phyloP scores from a whole-genome alignment of 2,797 vertebrate species.

The Neomorphus geoffroyi region DNA sequence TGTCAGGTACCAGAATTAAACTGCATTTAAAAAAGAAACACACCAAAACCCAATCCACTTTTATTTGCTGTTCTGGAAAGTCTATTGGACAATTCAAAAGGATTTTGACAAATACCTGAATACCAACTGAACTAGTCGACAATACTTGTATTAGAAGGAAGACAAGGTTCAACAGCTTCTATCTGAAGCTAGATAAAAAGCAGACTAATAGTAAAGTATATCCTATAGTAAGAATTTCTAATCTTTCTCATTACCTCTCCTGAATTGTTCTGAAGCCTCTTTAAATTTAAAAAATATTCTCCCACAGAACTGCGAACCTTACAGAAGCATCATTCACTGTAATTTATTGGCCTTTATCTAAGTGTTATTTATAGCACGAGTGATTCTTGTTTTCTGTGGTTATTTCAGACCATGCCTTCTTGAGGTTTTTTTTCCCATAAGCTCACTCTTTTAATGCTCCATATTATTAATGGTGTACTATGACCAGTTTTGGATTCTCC shows the following conservation, averaged over 20 bases:
- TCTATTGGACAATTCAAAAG: background rate
- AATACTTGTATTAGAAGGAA: background rate
- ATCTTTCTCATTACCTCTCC: background rate
- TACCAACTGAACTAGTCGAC: rapidly evolving
- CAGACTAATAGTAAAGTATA: background rate
- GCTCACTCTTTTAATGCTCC: background rate
- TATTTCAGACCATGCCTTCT: background rate
- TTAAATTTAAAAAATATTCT: background rate
- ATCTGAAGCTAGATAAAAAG: background rate
- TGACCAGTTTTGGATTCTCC: background rate
- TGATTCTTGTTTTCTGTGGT: background rate
- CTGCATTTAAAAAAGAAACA: background rate
- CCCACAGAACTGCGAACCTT: background rate
- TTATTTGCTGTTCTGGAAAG: background rate
- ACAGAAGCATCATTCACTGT: background rate
- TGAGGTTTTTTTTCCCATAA: background rate
- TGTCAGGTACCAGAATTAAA: background rate
- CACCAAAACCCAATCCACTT: background rate
- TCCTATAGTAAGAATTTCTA: background rate
- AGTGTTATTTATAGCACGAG: background rate
- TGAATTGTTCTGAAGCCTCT: background rate
- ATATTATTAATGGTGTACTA: rapidly evolving
- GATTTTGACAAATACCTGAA: background rate
- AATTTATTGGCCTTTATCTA: background rate
- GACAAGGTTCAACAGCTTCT: background rate